phyloP scores from a whole-genome alignment of 2,888 invertebrate species.

The Lithodes maja region DNA sequence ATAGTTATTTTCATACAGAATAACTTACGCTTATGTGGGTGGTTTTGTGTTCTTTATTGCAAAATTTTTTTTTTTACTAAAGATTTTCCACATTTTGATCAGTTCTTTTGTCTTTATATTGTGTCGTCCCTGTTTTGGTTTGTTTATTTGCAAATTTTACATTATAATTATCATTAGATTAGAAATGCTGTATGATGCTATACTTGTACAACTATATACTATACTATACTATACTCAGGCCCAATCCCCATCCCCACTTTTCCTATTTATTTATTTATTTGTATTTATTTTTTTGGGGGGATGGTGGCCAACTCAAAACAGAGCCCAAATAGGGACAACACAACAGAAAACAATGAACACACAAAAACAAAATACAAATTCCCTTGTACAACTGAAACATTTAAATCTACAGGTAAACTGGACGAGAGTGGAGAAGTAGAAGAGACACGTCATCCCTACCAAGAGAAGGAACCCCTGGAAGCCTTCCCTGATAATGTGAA shows the following conservation, averaged over 20 bases:
- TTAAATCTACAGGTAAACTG: slow-evolving; percentile 49
- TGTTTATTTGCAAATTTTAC: too few relatives aligned
- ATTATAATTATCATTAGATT: too few relatives aligned
- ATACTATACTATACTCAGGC: neutral
- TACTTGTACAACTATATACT: too few relatives aligned
- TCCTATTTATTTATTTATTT: neutral
- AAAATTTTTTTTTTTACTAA: neutral
- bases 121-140: too few relatives aligned
- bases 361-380: too few relatives aligned
- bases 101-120: neutral
- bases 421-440: slow-evolving; percentile 48
- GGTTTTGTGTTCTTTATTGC: neutral
- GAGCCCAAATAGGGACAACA: too few relatives aligned
- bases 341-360: too few relatives aligned
- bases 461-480: slow-evolving; percentile 88
- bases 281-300: too few relatives aligned
- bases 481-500: slow-evolving; percentile 92
- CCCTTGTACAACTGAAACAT: too few relatives aligned
- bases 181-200: too few relatives aligned
- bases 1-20: neutral
- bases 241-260: neutral
- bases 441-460: slow-evolving; percentile 67
- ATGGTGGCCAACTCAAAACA: too few relatives aligned
- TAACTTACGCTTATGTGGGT: neutral
- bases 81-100: neutral